These are phyloP conservation scores for Antigone vipio DNA, from an alignment of 2,113 vertebrate genomes.

Conservation along the genomic window DNA sequence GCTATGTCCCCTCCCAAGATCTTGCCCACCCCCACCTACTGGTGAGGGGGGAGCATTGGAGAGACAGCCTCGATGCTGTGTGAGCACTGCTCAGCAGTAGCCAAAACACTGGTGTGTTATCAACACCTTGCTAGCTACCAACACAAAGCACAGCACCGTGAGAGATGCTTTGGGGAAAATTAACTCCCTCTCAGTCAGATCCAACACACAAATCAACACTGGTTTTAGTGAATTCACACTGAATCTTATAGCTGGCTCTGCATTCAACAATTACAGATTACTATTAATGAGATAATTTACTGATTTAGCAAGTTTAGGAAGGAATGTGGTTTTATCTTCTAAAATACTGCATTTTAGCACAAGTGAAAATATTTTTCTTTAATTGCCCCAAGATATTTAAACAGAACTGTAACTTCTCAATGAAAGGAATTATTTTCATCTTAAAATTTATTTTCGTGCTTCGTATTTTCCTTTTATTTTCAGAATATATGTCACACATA, in stretches of 20 bases:
- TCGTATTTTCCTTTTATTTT: background rate
- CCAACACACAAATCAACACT: background rate
- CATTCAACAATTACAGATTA: background rate
- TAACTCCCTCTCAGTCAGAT: no score
- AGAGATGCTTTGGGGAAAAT: no score
- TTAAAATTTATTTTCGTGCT: background rate
- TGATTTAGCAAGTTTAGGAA: background rate
- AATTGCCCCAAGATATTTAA: background rate
- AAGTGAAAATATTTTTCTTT: background rate
- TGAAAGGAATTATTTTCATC: background rate
- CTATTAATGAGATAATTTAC: background rate
- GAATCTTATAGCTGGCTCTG: background rate
- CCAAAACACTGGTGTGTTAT: no score
- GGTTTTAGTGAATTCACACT: background rate
- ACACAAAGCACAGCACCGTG: no score
- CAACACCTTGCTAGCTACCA: no score
- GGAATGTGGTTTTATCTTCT: background rate
- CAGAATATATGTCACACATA: background rate
- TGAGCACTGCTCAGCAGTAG: no score
- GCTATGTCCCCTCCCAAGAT: no score
- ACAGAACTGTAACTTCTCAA: background rate
- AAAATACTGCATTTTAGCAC: background rate
- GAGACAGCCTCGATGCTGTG: no score
- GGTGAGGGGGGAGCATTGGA: no score
- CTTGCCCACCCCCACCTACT: no score